Percentiles rank a stretch among this genome's conserved stretches.
These are phyloP conservation scores for Carassius gibelio DNA, from an alignment of 2,113 vertebrate genomes.

Conservation along the genomic window DNA sequence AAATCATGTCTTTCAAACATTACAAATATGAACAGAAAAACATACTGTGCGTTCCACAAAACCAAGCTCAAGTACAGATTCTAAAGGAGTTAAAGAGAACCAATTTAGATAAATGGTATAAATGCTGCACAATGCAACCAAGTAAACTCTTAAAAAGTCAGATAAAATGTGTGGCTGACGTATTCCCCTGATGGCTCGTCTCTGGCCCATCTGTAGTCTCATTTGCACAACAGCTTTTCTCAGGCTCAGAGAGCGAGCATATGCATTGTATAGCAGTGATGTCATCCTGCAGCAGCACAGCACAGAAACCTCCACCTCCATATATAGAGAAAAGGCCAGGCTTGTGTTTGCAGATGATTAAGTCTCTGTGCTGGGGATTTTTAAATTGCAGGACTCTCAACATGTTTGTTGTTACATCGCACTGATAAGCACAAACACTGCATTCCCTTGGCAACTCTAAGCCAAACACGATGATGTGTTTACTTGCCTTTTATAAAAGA, in stretches of 20 bases:
- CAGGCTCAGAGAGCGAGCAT: conserved; percentile 48
- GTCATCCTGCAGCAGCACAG: conserved; percentile 71
- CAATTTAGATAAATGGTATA: not conserved
- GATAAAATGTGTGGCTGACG: not conserved
- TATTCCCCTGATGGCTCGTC: not conserved
- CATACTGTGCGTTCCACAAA: not conserved
- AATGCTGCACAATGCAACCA: not conserved
- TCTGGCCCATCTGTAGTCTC: conserved; percentile 10
- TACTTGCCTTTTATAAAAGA: not conserved
- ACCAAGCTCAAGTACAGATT: not conserved
- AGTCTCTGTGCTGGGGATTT: conserved; percentile 32
- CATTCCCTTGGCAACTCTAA: not conserved
- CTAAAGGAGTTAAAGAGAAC: not conserved
- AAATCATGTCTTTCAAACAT: not conserved
- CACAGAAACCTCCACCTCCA: conserved; percentile 60
- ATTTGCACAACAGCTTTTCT: conserved; percentile 23
- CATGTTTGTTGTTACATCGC: conserved; percentile 26
- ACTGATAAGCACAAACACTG: not conserved
- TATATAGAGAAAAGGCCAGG: conserved; percentile 55
- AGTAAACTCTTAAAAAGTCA: not conserved
- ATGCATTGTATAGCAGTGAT: conserved; percentile 64
- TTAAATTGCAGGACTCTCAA: conserved; percentile 12
- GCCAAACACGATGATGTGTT: not conserved
- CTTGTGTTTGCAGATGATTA: conserved; percentile 52
- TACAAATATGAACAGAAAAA: not conserved